Evolutionary conservation across 1,140 invertebrate species (phyloP), one percentile per base, ranked within the genome.

Genomic region (Drosophila insularis): DNA sequence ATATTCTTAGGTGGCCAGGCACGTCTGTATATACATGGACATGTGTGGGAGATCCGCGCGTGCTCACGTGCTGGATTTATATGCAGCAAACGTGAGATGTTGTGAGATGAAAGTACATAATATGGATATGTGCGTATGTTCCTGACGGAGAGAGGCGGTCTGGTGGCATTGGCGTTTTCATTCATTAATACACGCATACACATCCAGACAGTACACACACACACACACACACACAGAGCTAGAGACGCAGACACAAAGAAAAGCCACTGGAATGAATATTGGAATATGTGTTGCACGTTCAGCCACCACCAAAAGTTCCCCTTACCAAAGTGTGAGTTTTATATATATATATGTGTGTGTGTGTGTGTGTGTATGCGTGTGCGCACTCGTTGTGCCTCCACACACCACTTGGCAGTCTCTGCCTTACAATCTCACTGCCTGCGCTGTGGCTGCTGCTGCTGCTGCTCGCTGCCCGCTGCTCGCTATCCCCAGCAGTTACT

Each of bases 311-410:
- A 67, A 50, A 56, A 69, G 67, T 79, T 79, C 27, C 21, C 14
- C 14, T 46, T 27, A 63, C 65, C 4, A 35, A 31, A 31, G 60
- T 65, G 43, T 63, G 14, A 50, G 58, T 3, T 27, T 27, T 27
- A 6, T 62, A 55, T 53, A 27, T 64, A 35, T 63, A 27, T 61
- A 19, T 55, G 43, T 50, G 60, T 71, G 46, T 37, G 43, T 58
- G 37, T 64, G 68, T 62, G 61, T 64, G 14, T 53, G 40, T 46
- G 17, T 71, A 61, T 53, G n/a, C 68, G 79, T 78, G 76, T 87
- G 84, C 84, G 84, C 84, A 87, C 84, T 87, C 84, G 84, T 68
- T 78, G 80, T 80, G 82, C 82, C 82, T 87, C 82, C 84, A 87
- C 78, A 82, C 53, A 82, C 53, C 68, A 74, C 67, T 81, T 77